Evolutionary conservation across 2,888 invertebrate species (phyloP).

Genomic region (Andrena flavipes): DNA sequence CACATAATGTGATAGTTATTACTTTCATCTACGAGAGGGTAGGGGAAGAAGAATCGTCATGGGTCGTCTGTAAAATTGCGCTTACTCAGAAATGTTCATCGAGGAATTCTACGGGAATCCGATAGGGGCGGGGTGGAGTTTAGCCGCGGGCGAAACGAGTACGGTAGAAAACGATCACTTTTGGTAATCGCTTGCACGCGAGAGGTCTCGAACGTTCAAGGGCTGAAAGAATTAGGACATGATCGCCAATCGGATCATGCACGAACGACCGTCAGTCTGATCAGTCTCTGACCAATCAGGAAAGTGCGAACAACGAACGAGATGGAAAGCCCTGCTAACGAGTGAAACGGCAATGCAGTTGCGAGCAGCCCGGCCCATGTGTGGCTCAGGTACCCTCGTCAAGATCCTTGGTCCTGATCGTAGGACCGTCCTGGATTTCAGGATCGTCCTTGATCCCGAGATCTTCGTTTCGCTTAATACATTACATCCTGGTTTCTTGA

Average conservation of each 20-base stretch:
- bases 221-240: conserved; percentile 62
- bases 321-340: conserved; percentile 85
- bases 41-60: no score
- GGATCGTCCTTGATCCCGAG: conserved; percentile 70
- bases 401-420: conserved; percentile 71
- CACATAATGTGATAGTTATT: not conserved
- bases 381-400: conserved; percentile 84
- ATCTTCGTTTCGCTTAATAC: conserved; percentile 66
- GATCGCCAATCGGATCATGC: conserved; percentile 71
- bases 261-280: conserved; percentile 72
- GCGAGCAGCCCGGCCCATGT: conserved; percentile 83
- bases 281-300: conserved; percentile 84
- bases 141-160: not conserved
- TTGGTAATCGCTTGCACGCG: conserved; percentile 65
- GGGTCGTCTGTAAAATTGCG: no score
- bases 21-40: not conserved
- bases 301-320: conserved; percentile 86
- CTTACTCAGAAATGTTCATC: no score
- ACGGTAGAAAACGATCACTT: conserved; percentile 22
- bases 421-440: conserved; percentile 59
- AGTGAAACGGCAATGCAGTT: conserved; percentile 83
- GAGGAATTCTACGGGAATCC: not conserved
- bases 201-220: conserved; percentile 54
- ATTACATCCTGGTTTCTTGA: conserved; percentile 59
- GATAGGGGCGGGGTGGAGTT: not conserved